Evolutionary conservation across 1,140 invertebrate species (phyloP).

Genomic region (Potamilus streckersoni): DNA sequence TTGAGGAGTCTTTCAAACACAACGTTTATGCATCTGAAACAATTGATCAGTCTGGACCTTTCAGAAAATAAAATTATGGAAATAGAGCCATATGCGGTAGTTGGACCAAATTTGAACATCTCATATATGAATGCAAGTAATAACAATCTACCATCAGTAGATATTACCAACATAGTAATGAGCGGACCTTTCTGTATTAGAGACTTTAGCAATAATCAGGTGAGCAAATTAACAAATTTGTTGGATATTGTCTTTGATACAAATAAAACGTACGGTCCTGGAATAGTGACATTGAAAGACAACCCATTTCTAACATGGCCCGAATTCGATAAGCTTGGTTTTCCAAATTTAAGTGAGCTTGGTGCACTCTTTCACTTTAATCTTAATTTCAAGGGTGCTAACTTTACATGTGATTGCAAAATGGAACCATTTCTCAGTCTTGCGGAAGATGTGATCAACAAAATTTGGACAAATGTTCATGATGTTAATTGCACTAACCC

Average conservation of each 20-base stretch:
- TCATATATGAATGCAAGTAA: constrained; percentile 12
- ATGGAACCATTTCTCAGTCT: constrained; percentile 15
- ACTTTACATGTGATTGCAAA: constrained; percentile 18
- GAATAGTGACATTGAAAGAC: constrained; percentile 9
- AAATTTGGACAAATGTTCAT: constrained; percentile 3
- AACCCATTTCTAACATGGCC: constrained; percentile 10
- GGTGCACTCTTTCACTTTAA: constrained; percentile 7
- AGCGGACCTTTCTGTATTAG: constrained; percentile 7
- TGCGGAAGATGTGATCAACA: not conserved
- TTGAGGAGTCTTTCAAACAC: constrained; percentile 4
- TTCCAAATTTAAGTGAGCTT: constrained; percentile 5
- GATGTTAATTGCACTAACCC: constrained; percentile 15
- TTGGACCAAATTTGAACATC: not conserved
- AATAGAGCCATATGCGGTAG: constrained; percentile 5
- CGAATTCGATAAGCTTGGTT: constrained; percentile 13
- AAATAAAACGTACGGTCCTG: constrained; percentile 16
- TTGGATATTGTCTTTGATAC: not conserved
- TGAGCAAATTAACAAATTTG: constrained; percentile 6
- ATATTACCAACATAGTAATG: constrained; percentile 13
- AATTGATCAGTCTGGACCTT: not conserved
- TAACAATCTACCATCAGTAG: constrained; percentile 14
- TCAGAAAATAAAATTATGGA: constrained; percentile 6
- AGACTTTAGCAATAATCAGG: constrained; percentile 5
- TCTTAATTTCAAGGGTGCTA: constrained; percentile 9
- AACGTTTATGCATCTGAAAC: constrained; percentile 6